phyloP scores from a whole-genome alignment of 2,888 invertebrate genomes.

The Steinernema carpocapsae region DNA sequence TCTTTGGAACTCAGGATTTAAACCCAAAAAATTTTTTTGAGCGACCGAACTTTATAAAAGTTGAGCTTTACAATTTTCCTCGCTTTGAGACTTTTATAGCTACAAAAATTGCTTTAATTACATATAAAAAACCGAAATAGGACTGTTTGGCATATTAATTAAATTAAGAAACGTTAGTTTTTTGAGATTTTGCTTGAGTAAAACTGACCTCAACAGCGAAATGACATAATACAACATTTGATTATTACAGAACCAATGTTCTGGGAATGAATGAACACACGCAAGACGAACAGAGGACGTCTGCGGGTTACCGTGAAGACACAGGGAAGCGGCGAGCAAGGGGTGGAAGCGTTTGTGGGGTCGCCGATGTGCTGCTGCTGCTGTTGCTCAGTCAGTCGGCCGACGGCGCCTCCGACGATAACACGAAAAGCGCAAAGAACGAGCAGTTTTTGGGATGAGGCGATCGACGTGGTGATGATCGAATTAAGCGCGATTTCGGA shows the following conservation, averaged over 20 bases:
- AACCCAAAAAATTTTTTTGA: no score
- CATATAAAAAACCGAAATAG: no score
- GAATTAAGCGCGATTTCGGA: neutral
- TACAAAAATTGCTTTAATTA: no score
- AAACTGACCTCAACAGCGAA: conserved; percentile 57
- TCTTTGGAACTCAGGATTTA: neutral
- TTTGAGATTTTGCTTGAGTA: no score
- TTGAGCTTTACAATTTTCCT: no score
- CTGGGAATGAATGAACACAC: neutral
- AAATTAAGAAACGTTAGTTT: no score
- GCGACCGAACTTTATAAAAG: no score
- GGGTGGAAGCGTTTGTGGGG: neutral
- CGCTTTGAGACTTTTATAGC: no score
- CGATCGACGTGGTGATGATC: conserved; percentile 12
- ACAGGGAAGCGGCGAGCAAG: neutral
- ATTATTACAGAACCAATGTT: neutral
- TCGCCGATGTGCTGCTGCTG: no score
- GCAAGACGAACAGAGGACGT: neutral
- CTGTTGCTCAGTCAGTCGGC: neutral
- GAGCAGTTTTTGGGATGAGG: neutral
- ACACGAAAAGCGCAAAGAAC: conserved; percentile 30
- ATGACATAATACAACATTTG: conserved; percentile 62
- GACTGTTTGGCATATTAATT: no score
- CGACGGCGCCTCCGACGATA: neutral
- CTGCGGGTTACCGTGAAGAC: neutral